A percentile compares a stretch with the other conserved stretches of the same genome.
Conservation (phyloP, 1,140 invertebrate species). For the Trichogramma pretiosum region DNA sequence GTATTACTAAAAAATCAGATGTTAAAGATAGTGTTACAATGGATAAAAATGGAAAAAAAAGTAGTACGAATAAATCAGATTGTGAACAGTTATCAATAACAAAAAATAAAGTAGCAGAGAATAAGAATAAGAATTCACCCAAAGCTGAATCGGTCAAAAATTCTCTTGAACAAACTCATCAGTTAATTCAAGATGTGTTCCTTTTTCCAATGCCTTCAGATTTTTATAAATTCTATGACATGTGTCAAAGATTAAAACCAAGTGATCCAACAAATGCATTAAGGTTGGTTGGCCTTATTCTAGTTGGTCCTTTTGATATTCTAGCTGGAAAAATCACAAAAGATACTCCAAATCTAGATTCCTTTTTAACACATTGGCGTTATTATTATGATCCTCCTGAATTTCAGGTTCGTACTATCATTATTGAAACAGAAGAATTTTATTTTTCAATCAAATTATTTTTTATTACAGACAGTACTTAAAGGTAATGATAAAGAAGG, state of each 20-base stretch:
- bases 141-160: no score
- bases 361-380: constrained; percentile 74
- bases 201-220: constrained; percentile 80
- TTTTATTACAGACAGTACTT: constrained; percentile 57
- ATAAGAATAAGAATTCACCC: no score
- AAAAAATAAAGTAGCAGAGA: no score
- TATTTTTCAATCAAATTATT: constrained; percentile 8
- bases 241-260: constrained; percentile 59
- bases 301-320: constrained; percentile 85
- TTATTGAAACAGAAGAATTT: background rate
- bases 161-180: no score
- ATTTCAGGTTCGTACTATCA: constrained; percentile 62
- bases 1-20: no score
- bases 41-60: no score
- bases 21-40: no score
- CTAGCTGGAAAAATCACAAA: constrained; percentile 57
- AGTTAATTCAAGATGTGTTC: constrained; percentile 69
- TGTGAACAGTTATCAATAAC: no score
- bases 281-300: constrained; percentile 54
- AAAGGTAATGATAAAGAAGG: constrained; percentile 58
- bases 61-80: no score
- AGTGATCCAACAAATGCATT: constrained; percentile 57
- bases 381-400: constrained; percentile 92
- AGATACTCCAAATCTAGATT: constrained; percentile 46
- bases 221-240: constrained; percentile 78